Percentiles rank a stretch among this genome's conserved stretches.
These are phyloP conservation scores for Tetanocera ferruginea DNA, from an alignment of 2,888 invertebrate species.

Conservation along the genomic window DNA sequence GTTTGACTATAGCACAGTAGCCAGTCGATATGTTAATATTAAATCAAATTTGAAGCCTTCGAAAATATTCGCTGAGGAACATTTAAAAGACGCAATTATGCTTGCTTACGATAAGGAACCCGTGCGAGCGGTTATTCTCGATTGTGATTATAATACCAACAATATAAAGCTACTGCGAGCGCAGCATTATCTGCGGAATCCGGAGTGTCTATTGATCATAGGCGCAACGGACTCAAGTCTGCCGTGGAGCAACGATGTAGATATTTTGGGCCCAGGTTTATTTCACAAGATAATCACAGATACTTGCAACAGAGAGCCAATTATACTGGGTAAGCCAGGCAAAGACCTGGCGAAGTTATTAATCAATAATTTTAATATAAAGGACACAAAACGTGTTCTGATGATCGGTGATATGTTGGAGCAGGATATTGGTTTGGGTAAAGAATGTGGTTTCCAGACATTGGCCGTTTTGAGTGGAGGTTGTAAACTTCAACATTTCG, in stretches of 20 bases:
- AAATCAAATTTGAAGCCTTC: conserved; percentile 53
- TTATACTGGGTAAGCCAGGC: conserved; percentile 71
- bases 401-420: conserved; percentile 90
- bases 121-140: conserved; percentile 71
- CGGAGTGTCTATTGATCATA: conserved; percentile 69
- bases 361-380: conserved; percentile 65
- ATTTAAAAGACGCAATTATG: conserved; percentile 48
- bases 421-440: conserved; percentile 85
- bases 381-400: conserved; percentile 76
- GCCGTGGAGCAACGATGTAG: conserved; percentile 58
- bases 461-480: conserved; percentile 78
- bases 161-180: conserved; percentile 70
- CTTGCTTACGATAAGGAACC: conserved; percentile 59
- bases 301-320: conserved; percentile 62
- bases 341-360: conserved; percentile 61
- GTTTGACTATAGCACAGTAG: conserved; percentile 22
- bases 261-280: conserved; percentile 69
- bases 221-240: conserved; percentile 69
- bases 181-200: conserved; percentile 67
- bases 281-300: conserved; percentile 67
- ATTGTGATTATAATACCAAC: conserved; percentile 69
- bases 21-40: not conserved
- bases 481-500: conserved; percentile 54
- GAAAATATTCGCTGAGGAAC: conserved; percentile 58
- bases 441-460: conserved; percentile 78